A percentile compares a stretch with the other conserved stretches of the same genome.
Evolutionary conservation across 2,888 invertebrate species (phyloP).

Genomic region (Scaptodrosophila latifasciaeformis): DNA sequence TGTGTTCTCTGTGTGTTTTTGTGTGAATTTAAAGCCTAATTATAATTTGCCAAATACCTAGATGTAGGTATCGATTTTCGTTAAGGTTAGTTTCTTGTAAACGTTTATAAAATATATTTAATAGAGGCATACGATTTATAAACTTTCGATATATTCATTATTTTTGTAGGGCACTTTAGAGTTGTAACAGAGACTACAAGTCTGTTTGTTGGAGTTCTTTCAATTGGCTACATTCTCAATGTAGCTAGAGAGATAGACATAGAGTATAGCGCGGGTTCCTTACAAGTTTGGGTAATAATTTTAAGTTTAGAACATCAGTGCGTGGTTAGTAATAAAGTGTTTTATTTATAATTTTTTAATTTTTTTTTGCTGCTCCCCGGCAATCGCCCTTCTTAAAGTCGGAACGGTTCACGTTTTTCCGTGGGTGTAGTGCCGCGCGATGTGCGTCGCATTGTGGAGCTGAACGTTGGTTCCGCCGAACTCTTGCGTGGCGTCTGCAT

Average conservation of each 20-base stretch:
- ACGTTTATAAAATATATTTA: conserved; percentile 16
- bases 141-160: conserved; percentile 22
- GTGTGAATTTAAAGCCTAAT: neutral
- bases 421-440: conserved; percentile 74
- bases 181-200: conserved; percentile 9
- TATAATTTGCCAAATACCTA: neutral
- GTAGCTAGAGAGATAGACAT: neutral
- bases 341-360: conserved; percentile 22
- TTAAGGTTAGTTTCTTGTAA: conserved; percentile 18
- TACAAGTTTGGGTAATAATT: conserved; percentile 13
- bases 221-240: conserved; percentile 32
- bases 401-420: conserved; percentile 82
- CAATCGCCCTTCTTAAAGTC: conserved; percentile 77
- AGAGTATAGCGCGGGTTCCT: conserved; percentile 16
- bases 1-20: neutral
- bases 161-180: conserved; percentile 30
- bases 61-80: neutral
- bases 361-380: conserved; percentile 1
- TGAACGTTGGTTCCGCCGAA: conserved; percentile 73
- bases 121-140: conserved; percentile 25
- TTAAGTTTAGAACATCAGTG: conserved; percentile 60
- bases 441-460: conserved; percentile 71
- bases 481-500: conserved; percentile 75
- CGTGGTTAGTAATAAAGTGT: conserved; percentile 14
- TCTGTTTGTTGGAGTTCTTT: neutral